Percentiles rank a stretch among this genome's conserved stretches.
Conservation (phyloP, 2,888 invertebrate genomes). For the Andrena bicolor region DNA sequence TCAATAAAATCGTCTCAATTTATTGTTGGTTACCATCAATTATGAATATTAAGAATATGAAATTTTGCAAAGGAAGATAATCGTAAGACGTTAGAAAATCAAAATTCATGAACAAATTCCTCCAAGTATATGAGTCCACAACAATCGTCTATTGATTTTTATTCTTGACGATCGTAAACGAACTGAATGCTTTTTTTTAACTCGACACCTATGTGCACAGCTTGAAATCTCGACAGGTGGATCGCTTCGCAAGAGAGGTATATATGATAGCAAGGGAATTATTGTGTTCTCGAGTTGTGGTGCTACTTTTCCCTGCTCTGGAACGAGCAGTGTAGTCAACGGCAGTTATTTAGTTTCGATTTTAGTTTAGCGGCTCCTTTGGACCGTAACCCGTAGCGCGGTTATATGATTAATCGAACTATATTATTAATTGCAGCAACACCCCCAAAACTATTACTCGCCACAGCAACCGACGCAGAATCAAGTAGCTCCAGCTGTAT, state of each 20-base stretch:
- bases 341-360: constrained; percentile 32
- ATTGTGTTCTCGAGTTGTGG: constrained; percentile 17
- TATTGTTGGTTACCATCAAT: too few species aligned
- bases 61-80: too few species aligned
- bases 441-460: constrained; percentile 59
- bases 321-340: constrained; percentile 61
- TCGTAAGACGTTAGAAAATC: too few species aligned
- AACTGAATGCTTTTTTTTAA: neutral
- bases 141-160: neutral
- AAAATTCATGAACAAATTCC: too few species aligned
- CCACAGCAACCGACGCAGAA: constrained; percentile 67
- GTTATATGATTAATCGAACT: constrained; percentile 17
- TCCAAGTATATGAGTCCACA: neutral
- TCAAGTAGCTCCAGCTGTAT: constrained; percentile 61
- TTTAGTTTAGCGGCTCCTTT: neutral
- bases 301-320: constrained; percentile 37
- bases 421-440: constrained; percentile 65
- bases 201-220: constrained; percentile 21
- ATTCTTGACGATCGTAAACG: neutral
- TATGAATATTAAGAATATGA: too few species aligned
- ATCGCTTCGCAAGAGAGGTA: constrained; percentile 39
- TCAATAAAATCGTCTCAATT: too few species aligned
- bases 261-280: constrained; percentile 22
- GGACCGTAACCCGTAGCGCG: neutral
- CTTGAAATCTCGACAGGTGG: constrained; percentile 49